Evolutionary conservation across 2,113 vertebrate genomes (phyloP).

Genomic region (Oceanodroma tethys): DNA sequence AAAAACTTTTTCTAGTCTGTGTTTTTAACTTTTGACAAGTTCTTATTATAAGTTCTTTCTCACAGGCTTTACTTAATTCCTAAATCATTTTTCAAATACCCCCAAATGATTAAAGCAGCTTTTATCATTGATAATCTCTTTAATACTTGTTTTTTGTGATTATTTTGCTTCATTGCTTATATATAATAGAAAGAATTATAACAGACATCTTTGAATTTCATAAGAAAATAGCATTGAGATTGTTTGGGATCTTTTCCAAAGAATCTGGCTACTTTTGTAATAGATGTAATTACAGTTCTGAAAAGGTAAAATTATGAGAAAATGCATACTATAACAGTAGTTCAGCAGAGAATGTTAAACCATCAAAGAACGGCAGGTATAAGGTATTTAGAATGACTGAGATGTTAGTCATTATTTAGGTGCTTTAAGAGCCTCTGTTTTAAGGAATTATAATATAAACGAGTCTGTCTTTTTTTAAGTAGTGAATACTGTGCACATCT

Average conservation of each 20-base stretch:
- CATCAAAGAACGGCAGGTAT: not conserved
- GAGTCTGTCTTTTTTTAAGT: not conserved
- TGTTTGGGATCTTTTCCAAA: conserved; percentile 13
- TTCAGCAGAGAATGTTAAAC: conserved; percentile 3
- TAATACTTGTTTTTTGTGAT: conserved; percentile 48
- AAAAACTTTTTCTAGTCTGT: conserved; percentile 12
- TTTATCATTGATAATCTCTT: conserved; percentile 30
- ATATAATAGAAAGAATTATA: conserved; percentile 10
- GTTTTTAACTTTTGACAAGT: conserved; percentile 42
- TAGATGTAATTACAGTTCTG: conserved; percentile 35
- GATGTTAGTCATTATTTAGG: not conserved
- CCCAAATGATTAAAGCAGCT: conserved; percentile 39
- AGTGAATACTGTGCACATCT: not conserved
- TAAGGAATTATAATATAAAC: not conserved
- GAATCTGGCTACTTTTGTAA: conserved; percentile 17
- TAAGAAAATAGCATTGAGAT: not conserved
- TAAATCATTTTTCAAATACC: conserved; percentile 30
- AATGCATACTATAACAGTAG: not conserved
- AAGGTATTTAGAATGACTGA: not conserved
- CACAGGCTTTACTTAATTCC: conserved; percentile 27
- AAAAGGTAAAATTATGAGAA: conserved; percentile 26
- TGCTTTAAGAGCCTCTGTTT: not conserved
- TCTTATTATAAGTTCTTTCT: conserved; percentile 30
- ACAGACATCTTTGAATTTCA: not conserved
- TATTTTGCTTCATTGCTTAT: conserved; percentile 22